phyloP scores from a whole-genome alignment of 2,888 invertebrate genomes.

The Liodrosophila aerea region DNA sequence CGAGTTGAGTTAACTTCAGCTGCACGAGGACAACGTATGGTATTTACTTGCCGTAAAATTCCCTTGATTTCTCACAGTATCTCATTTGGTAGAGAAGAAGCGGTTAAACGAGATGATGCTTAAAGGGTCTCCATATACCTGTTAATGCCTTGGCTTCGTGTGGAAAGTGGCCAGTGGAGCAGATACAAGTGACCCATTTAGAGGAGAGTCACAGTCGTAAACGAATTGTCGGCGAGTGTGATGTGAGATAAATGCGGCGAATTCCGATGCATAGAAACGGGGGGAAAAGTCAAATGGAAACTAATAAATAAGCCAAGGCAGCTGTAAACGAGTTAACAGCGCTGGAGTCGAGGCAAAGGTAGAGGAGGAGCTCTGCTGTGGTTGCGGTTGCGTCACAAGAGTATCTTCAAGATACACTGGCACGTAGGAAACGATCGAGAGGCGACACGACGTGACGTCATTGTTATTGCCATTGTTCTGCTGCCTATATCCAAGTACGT shows the following conservation, averaged over 20 bases:
- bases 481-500: too few relatives aligned
- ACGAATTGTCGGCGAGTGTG: conserved; percentile 18
- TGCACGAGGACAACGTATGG: too few relatives aligned
- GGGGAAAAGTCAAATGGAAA: conserved; percentile 30
- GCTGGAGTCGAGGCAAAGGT: background rate
- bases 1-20: too few relatives aligned
- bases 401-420: conserved; percentile 36
- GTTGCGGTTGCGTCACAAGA: conserved; percentile 39
- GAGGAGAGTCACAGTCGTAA: conserved; percentile 14
- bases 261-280: conserved; percentile 12
- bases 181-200: conserved; percentile 32
- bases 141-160: background rate
- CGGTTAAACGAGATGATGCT: background rate
- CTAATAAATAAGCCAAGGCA: conserved; percentile 44
- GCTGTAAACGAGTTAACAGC: background rate
- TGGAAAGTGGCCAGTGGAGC: background rate
- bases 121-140: too few relatives aligned
- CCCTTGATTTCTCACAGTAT: too few relatives aligned
- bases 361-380: background rate
- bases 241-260: conserved; percentile 19
- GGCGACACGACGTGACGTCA: background rate
- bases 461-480: background rate
- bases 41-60: too few relatives aligned
- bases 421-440: conserved; percentile 7
- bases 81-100: too few relatives aligned